phyloP scores from a whole-genome alignment of 2,888 invertebrate genomes.

The Pollenia amentaria region DNA sequence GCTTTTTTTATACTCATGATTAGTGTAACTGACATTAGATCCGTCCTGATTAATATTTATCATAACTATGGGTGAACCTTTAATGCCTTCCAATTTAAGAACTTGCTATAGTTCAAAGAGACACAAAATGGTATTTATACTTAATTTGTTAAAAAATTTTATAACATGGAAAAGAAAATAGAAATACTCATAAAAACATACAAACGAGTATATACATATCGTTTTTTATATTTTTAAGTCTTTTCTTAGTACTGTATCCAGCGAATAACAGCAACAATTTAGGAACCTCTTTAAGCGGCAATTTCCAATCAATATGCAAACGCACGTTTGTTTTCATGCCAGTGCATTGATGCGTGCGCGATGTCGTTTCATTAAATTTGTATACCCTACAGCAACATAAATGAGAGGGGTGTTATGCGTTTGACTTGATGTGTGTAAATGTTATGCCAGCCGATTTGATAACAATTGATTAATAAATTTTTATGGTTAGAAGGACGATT shows the following conservation, averaged over 20 bases:
- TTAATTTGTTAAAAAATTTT: background rate
- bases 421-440: no score
- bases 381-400: no score
- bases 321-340: constrained; percentile 62
- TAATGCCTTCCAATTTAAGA: background rate
- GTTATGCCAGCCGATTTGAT: no score
- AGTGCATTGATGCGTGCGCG: constrained; percentile 62
- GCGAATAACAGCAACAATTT: background rate
- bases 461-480: no score
- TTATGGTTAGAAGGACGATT: no score
- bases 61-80: background rate
- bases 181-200: background rate
- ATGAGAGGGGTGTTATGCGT: no score
- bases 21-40: no score
- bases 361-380: constrained; percentile 18
- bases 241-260: background rate
- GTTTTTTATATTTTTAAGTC: background rate
- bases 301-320: constrained; percentile 72
- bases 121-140: background rate
- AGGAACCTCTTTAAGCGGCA: constrained; percentile 46
- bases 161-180: background rate
- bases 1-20: no score
- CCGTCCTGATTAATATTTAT: background rate
- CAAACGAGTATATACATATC: background rate
- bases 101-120: background rate